Percentiles rank a stretch among this genome's conserved stretches.
Conservation (phyloP, 2,113 vertebrate genomes). For the Calonectris borealis region DNA sequence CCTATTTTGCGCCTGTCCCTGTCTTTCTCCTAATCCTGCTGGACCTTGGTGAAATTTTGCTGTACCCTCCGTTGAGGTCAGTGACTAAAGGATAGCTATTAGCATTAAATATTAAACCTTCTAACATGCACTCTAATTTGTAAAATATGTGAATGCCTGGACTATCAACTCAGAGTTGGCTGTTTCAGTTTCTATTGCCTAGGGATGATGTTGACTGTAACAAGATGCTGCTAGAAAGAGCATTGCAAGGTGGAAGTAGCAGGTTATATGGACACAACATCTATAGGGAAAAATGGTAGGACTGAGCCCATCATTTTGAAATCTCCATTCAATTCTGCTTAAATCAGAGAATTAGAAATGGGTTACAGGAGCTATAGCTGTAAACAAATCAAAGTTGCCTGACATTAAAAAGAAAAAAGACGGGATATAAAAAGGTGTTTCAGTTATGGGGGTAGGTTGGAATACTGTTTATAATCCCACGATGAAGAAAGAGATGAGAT, state of each 20-base stretch:
- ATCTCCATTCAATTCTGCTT: neutral
- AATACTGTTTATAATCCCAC: neutral
- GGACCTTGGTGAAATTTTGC: neutral
- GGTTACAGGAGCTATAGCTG: neutral
- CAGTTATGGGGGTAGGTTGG: neutral
- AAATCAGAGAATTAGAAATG: neutral
- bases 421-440: neutral
- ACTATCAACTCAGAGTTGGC: neutral
- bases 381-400: neutral
- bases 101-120: neutral
- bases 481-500: neutral
- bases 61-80: neutral
- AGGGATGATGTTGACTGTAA: neutral
- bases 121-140: neutral
- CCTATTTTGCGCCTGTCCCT: neutral
- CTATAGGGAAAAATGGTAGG: neutral
- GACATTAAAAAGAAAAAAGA: neutral
- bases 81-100: neutral
- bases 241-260: neutral
- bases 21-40: neutral
- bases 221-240: neutral
- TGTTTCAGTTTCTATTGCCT: neutral
- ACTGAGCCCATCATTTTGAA: neutral
- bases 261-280: neutral
- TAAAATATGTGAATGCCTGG: neutral